Conservation (phyloP, 2,888 invertebrate genomes). For the Sycophila texana region DNA sequence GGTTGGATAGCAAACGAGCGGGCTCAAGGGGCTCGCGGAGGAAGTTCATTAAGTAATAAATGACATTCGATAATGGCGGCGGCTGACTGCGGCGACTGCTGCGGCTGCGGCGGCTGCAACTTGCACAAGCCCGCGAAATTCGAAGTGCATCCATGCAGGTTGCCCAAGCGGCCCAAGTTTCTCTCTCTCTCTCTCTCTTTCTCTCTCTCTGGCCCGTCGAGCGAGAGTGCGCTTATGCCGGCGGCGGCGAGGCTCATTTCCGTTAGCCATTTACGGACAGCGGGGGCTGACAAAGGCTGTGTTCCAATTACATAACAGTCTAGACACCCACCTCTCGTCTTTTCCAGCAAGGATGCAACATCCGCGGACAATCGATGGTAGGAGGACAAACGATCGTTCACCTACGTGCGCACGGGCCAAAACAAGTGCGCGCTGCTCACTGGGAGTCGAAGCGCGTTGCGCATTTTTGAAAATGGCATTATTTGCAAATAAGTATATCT, state of each 20-base stretch:
- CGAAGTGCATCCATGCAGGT: constrained; percentile 34
- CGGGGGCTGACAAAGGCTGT: constrained; percentile 73
- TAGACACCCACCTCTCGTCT: constrained; percentile 68
- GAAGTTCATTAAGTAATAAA: constrained; percentile 51
- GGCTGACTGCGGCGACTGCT: too few species aligned
- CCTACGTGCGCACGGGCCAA: constrained; percentile 63
- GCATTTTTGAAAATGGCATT: constrained; percentile 54
- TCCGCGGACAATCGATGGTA: constrained; percentile 71
- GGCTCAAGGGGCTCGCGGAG: background rate
- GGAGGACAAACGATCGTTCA: constrained; percentile 73
- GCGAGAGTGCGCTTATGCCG: constrained; percentile 1
- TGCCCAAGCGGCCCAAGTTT: constrained; percentile 14
- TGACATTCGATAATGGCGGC: constrained; percentile 49
- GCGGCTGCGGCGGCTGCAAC: background rate
- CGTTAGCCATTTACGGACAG: constrained; percentile 72
- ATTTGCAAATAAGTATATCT: constrained; percentile 58
- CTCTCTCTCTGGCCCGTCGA: background rate
- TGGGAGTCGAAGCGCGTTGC: constrained; percentile 10
- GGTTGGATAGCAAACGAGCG: background rate
- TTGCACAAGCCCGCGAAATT: constrained; percentile 52
- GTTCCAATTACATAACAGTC: constrained; percentile 74
- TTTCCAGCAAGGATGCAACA: constrained; percentile 67
- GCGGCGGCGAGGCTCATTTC: constrained; percentile 64
- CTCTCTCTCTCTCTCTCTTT: background rate
- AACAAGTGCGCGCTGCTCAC: constrained; percentile 52